Conservation (phyloP, 2,113 vertebrate genomes). For the Stercorarius parasiticus region DNA sequence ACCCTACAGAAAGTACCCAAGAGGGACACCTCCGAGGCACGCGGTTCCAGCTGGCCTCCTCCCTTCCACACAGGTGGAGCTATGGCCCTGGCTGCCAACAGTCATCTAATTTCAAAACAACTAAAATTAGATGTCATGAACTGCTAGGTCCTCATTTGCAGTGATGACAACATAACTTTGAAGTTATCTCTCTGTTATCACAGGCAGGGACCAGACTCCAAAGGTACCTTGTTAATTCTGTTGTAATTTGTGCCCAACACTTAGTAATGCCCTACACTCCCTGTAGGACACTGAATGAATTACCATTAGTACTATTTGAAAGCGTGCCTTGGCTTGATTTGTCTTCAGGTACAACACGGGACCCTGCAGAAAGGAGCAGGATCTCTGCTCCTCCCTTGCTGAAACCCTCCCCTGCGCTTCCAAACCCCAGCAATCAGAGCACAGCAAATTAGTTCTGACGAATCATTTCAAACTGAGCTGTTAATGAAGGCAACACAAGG, state of each 20-base stretch:
- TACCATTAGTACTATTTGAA: neutral
- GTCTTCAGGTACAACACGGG: neutral
- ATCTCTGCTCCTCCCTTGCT: neutral
- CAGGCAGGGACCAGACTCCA: neutral
- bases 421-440: neutral
- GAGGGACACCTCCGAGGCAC: fast-evolving
- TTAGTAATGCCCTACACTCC: neutral
- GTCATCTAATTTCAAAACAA: neutral
- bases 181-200: neutral
- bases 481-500: neutral
- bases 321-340: neutral
- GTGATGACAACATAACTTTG: neutral
- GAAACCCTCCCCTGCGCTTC: neutral
- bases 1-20: neutral
- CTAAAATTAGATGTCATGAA: neutral
- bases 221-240: neutral
- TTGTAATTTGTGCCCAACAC: neutral
- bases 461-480: neutral
- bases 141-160: neutral
- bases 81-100: neutral
- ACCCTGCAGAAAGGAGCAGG: neutral
- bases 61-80: neutral
- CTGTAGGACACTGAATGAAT: neutral
- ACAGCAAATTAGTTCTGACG: neutral
- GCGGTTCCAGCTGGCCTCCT: fast-evolving